Evolutionary conservation across 2,113 vertebrate genomes (phyloP).

Genomic region (Gulo gulo): DNA sequence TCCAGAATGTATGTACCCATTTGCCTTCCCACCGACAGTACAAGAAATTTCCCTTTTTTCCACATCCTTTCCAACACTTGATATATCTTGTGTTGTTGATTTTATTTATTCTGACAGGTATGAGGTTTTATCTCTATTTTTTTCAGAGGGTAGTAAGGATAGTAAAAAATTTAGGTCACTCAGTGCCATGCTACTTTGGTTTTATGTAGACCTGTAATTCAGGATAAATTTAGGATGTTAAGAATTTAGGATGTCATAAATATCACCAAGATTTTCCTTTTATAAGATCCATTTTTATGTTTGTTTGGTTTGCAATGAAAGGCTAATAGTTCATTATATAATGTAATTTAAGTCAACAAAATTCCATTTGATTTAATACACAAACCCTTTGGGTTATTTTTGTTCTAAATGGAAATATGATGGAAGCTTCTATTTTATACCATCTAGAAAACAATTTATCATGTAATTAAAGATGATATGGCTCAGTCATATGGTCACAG

Average conservation of each 20-base stretch:
- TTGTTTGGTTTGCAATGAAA: not conserved
- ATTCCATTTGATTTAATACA: not conserved
- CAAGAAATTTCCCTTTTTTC: not conserved
- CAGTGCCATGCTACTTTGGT: not conserved
- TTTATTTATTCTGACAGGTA: not conserved
- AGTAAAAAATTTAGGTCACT: not conserved
- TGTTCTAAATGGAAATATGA: not conserved
- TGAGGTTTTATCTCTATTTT: not conserved
- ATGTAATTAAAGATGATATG: not conserved
- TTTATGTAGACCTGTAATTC: not conserved
- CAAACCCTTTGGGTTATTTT: not conserved
- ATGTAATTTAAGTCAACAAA: not conserved
- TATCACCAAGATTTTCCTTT: not conserved
- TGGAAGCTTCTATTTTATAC: not conserved
- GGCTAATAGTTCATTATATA: not conserved
- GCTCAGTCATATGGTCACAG: not conserved
- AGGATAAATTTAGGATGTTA: not conserved
- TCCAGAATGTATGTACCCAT: not conserved
- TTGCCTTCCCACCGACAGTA: not conserved
- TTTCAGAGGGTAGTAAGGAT: not conserved
- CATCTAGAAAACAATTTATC: not conserved
- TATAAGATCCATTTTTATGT: not conserved
- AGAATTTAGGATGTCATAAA: not conserved
- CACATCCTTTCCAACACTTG: not conserved
- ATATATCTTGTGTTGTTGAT: not conserved